Conservation (phyloP, 1,140 invertebrate genomes). For the Reticulitermes speratus region DNA sequence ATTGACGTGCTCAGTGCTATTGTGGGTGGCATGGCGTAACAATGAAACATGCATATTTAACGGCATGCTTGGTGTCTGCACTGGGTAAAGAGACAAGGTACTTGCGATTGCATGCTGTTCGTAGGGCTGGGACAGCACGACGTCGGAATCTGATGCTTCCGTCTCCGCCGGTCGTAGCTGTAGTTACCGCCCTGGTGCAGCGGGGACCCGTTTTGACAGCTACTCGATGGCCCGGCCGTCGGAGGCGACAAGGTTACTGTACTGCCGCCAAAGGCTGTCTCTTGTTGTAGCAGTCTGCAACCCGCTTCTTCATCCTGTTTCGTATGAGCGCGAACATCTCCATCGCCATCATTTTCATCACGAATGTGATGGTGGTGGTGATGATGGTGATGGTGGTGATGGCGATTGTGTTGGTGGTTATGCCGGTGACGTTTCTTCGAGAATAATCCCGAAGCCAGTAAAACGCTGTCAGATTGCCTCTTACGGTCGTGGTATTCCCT, state of each 20-base stretch:
- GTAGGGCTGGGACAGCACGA: constrained; percentile 32
- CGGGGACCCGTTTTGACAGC: background rate
- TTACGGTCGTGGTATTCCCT: constrained; percentile 8
- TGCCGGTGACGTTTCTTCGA: constrained; percentile 21
- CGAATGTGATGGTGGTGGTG: background rate
- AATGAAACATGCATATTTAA: too few species aligned
- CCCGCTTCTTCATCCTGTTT: constrained; percentile 23
- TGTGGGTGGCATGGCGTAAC: too few species aligned
- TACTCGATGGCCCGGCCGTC: constrained; percentile 20
- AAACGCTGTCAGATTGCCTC: constrained; percentile 24
- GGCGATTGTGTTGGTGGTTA: background rate
- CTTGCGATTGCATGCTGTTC: constrained; percentile 30
- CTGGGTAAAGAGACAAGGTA: background rate
- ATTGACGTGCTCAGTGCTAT: too few species aligned
- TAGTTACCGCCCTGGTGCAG: constrained; percentile 3
- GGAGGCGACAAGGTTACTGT: constrained; percentile 7
- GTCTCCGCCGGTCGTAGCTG: constrained; percentile 16
- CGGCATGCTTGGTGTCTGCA: too few species aligned
- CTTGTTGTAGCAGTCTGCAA: constrained; percentile 13
- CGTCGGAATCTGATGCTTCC: constrained; percentile 16
- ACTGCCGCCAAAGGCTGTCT: constrained; percentile 26
- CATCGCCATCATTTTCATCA: background rate
- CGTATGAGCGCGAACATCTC: background rate
- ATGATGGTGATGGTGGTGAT: constrained; percentile 23
- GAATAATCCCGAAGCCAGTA: constrained; percentile 29